These are phyloP conservation scores for Rhabdomys dilectus DNA, from an alignment of 2,113 vertebrate genomes.

Conservation along the genomic window DNA sequence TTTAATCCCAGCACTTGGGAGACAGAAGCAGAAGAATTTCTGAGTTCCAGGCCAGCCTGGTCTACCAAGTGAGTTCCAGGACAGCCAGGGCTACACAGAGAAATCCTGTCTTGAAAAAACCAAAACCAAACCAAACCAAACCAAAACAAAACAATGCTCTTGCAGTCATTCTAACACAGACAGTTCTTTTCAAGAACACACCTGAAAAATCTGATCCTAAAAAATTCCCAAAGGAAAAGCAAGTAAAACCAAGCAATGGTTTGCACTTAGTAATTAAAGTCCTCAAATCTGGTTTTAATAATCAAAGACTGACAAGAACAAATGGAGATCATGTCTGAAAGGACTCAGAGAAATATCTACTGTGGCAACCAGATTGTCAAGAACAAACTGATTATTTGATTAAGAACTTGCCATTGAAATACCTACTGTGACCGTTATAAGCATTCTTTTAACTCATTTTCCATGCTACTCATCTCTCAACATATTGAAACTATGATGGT, in stretches of 20 bases:
- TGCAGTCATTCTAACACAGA: neutral
- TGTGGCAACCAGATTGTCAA: neutral
- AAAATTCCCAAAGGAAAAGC: constrained; percentile 19
- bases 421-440: neutral
- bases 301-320: neutral
- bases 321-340: neutral
- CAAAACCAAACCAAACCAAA: too few species aligned
- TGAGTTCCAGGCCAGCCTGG: too few species aligned
- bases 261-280: neutral
- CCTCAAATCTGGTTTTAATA: neutral
- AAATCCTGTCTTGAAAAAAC: too few species aligned
- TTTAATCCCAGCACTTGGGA: too few species aligned
- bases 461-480: neutral
- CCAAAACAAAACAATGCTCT: neutral
- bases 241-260: neutral
- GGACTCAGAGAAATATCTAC: neutral
- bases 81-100: too few species aligned
- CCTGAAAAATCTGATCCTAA: neutral
- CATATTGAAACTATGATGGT: neutral
- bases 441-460: neutral
- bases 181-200: neutral
- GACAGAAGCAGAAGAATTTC: too few species aligned
- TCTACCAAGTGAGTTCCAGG: too few species aligned
- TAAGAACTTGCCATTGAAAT: neutral
- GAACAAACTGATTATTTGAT: neutral